phyloP scores from a whole-genome alignment of 2,797 vertebrate species.

The Momotus momota region DNA sequence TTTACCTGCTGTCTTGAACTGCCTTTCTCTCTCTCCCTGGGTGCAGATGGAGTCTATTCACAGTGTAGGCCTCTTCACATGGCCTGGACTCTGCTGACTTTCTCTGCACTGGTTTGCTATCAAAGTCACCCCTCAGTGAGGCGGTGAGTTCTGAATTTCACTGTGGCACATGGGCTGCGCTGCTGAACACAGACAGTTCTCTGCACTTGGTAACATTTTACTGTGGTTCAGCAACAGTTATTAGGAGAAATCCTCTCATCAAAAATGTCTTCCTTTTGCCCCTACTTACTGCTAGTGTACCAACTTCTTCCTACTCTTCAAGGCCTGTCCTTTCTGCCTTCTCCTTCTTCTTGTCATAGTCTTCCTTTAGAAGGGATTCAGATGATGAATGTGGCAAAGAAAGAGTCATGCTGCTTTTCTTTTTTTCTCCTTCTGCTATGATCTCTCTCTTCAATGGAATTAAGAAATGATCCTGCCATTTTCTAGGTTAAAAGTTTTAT shows the following conservation, averaged over 20 bases:
- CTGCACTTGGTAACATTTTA: neutral
- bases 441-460: neutral
- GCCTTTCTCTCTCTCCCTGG: neutral
- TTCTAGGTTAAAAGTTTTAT: neutral
- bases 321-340: neutral
- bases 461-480: neutral
- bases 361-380: neutral
- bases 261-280: neutral
- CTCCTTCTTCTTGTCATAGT: neutral
- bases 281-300: neutral
- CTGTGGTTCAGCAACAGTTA: neutral
- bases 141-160: rapidly evolving
- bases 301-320: neutral
- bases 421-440: neutral
- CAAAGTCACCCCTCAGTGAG: neutral
- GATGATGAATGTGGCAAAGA: neutral
- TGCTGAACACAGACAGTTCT: neutral
- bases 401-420: neutral
- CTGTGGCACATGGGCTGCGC: neutral
- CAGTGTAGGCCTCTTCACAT: rapidly evolving
- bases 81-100: neutral
- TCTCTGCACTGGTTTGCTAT: neutral
- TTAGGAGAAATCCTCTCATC: neutral
- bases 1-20: neutral
- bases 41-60: neutral